Percentiles rank a stretch among this genome's conserved stretches.
Evolutionary conservation across 2,888 invertebrate genomes (phyloP).

Genomic region (Aethes cnicana): DNA sequence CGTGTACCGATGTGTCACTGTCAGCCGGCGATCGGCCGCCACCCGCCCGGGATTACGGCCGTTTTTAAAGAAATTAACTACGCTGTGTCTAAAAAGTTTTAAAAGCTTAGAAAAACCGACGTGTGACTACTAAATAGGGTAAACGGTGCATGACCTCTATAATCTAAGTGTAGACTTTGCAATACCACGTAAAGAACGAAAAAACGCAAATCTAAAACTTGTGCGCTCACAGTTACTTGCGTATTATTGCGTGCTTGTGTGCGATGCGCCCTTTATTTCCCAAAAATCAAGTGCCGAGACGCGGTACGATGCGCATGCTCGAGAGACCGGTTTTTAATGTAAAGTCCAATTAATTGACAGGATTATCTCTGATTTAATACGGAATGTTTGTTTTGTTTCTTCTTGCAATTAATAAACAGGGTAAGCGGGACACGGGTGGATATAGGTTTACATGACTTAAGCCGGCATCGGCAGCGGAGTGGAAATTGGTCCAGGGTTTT

Average conservation of each 20-base stretch:
- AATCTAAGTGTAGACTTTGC: no score
- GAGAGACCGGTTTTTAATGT: slow-evolving; percentile 72
- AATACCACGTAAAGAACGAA: no score
- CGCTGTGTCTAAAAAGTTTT: slow-evolving; percentile 44
- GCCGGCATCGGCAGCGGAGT: not conserved
- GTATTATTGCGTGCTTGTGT: no score
- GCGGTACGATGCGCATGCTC: slow-evolving; percentile 67
- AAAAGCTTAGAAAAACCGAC: slow-evolving; percentile 30
- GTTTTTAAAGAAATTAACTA: slow-evolving; percentile 73
- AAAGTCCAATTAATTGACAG: slow-evolving; percentile 82
- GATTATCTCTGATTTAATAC: slow-evolving; percentile 81
- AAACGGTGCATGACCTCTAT: no score
- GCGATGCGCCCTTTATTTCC: slow-evolving; percentile 2
- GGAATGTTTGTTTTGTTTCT: slow-evolving; percentile 75
- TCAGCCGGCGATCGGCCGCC: slow-evolving; percentile 69
- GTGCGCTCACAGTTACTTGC: no score
- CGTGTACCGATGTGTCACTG: slow-evolving; percentile 83
- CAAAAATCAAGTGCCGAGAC: not conserved
- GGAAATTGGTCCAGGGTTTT: no score
- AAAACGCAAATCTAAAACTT: no score
- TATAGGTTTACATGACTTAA: slow-evolving; percentile 15
- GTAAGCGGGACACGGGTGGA: slow-evolving; percentile 15
- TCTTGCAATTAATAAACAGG: slow-evolving; percentile 42
- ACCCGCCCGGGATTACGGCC: slow-evolving; percentile 66
- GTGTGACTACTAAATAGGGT: no score